These are phyloP conservation scores for Gonatopus flavifemur DNA, from an alignment of 1,140 invertebrate genomes.

Conservation along the genomic window DNA sequence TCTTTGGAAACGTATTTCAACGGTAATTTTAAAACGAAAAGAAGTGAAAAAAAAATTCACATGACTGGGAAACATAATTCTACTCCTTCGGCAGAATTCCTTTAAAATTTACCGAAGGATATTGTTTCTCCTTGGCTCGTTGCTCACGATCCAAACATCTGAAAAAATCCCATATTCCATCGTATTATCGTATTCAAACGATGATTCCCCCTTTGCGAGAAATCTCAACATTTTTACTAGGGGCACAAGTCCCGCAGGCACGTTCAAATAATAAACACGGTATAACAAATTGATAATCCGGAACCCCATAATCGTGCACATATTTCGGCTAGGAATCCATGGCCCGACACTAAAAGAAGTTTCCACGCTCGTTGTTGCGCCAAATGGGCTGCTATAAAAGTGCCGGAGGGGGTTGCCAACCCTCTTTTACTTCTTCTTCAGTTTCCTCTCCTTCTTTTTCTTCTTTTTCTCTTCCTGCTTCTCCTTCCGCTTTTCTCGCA, in stretches of 20 bases:
- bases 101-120: no score
- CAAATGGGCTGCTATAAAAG: constrained; percentile 60
- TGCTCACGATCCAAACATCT: constrained; percentile 14
- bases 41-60: no score
- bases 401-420: constrained; percentile 30
- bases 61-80: no score
- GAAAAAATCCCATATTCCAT: constrained; percentile 14
- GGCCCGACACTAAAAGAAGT: constrained; percentile 55
- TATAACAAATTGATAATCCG: constrained; percentile 58
- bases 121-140: neutral
- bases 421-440: constrained; percentile 12
- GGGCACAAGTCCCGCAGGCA: no score
- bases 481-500: constrained; percentile 2
- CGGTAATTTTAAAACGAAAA: neutral
- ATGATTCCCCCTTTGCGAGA: no score
- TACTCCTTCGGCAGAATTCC: no score
- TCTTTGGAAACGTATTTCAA: constrained; percentile 17
- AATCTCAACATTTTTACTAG: no score
- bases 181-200: no score
- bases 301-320: constrained; percentile 51
- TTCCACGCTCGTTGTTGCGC: constrained; percentile 58
- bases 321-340: constrained; percentile 52
- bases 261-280: constrained; percentile 51
- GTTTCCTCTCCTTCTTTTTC: constrained; percentile 11
- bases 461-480: constrained; percentile 13